Conservation (phyloP, 2,113 vertebrate species). For the Sturnus vulgaris region DNA sequence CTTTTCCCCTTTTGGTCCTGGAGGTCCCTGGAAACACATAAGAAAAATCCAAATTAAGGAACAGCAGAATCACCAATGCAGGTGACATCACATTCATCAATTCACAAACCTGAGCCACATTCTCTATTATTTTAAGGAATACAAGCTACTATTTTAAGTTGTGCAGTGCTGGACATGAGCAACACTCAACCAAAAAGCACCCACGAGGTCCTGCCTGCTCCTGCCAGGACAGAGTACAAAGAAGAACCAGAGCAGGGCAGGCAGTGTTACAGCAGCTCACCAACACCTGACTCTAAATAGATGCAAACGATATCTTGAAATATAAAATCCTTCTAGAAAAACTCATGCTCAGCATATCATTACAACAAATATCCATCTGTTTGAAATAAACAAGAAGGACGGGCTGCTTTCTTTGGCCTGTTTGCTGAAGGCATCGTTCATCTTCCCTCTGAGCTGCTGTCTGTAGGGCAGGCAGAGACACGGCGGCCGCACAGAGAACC, state of each 20-base stretch:
- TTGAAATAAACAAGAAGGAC: neutral
- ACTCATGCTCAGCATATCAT: conserved; percentile 48
- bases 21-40: conserved; percentile 78
- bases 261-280: neutral
- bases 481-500: neutral
- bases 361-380: conserved; percentile 36
- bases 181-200: neutral
- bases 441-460: neutral
- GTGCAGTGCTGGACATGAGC: neutral
- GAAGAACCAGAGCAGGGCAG: neutral
- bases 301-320: neutral
- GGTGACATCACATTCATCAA: accelerated
- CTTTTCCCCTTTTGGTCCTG: conserved; percentile 92
- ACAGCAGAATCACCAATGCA: neutral
- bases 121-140: neutral
- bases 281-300: neutral
- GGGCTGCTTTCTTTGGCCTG: neutral
- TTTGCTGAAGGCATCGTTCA: neutral
- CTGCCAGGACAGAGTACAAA: neutral
- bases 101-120: neutral
- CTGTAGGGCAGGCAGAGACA: neutral
- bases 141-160: neutral
- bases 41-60: conserved; percentile 29
- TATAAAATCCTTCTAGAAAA: conserved; percentile 39
- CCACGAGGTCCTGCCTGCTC: neutral